Evolutionary conservation across 2,888 invertebrate species (phyloP).

Genomic region (Acronicta aceris): DNA sequence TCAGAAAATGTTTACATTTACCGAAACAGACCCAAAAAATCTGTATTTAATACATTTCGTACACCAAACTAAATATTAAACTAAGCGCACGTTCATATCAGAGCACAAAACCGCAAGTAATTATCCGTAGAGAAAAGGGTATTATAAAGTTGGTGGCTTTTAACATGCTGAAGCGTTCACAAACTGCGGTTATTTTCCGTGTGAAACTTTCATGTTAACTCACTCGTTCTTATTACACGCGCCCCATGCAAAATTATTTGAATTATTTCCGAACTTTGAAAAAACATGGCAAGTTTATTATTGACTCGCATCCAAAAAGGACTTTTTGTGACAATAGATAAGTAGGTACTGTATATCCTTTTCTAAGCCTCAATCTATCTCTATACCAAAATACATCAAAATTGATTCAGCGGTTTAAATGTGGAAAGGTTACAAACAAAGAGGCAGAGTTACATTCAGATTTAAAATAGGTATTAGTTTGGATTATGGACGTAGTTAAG

Average conservation of each 20-base stretch:
- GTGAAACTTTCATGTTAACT: conserved; percentile 77
- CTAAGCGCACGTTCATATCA: conserved; percentile 42
- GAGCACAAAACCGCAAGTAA: conserved; percentile 68
- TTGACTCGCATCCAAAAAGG: no score
- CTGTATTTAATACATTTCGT: conserved; percentile 22
- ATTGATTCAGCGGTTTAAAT: no score
- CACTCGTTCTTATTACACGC: conserved; percentile 67
- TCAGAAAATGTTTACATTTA: conserved; percentile 27
- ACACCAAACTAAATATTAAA: conserved; percentile 40
- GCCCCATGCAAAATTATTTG: conserved; percentile 63
- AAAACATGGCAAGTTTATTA: conserved; percentile 11
- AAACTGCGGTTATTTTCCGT: conserved; percentile 77
- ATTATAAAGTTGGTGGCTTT: conserved; percentile 83
- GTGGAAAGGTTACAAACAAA: no score
- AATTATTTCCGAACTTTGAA: conserved; percentile 59
- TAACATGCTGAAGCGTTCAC: conserved; percentile 81
- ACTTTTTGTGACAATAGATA: no score
- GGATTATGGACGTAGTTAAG: no score
- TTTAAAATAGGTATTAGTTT: no score
- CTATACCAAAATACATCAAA: no score
- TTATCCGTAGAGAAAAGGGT: conserved; percentile 75
- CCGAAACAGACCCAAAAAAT: conserved; percentile 16
- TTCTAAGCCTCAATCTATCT: no score
- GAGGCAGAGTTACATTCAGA: no score
- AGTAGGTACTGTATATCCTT: no score